Percentiles rank a stretch among this genome's conserved stretches.
phyloP scores from a whole-genome alignment of 92 coral and sea anemone genomes.

The Micromussa lordhowensis region DNA sequence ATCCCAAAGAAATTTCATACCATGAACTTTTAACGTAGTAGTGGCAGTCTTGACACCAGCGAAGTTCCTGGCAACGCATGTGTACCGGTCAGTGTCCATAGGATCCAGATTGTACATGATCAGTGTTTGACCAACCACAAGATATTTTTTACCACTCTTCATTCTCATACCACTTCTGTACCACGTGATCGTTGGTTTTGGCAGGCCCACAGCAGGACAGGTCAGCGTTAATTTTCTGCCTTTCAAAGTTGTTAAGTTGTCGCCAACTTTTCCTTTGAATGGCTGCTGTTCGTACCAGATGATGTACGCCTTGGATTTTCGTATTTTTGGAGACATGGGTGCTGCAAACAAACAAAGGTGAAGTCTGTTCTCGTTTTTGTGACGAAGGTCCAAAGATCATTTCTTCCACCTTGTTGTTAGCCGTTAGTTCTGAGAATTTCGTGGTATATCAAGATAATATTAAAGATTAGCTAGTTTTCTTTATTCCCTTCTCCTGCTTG shows the following conservation, averaged over 20 bases:
- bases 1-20: slow-evolving; percentile 42
- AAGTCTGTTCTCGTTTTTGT: not conserved
- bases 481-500: no score
- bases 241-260: slow-evolving; percentile 86
- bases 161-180: slow-evolving; percentile 73
- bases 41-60: slow-evolving; percentile 77
- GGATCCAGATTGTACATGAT: slow-evolving; percentile 76
- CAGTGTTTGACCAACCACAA: slow-evolving; percentile 73
- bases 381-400: not conserved
- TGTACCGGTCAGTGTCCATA: slow-evolving; percentile 84
- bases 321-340: slow-evolving; percentile 70
- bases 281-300: slow-evolving; percentile 89
- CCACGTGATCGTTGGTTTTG: slow-evolving; percentile 85
- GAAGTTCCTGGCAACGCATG: slow-evolving; percentile 80
- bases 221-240: slow-evolving; percentile 86
- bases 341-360: slow-evolving; percentile 35
- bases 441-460: not conserved
- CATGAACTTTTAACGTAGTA: slow-evolving; percentile 81
- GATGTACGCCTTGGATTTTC: slow-evolving; percentile 62
- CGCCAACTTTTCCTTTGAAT: slow-evolving; percentile 76
- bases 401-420: not conserved
- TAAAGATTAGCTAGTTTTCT: no score
- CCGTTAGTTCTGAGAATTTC: not conserved
- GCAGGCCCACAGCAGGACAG: slow-evolving; percentile 85
- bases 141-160: slow-evolving; percentile 62